phyloP scores from a whole-genome alignment of 2,797 vertebrate genomes.

The Mastacembelus armatus region DNA sequence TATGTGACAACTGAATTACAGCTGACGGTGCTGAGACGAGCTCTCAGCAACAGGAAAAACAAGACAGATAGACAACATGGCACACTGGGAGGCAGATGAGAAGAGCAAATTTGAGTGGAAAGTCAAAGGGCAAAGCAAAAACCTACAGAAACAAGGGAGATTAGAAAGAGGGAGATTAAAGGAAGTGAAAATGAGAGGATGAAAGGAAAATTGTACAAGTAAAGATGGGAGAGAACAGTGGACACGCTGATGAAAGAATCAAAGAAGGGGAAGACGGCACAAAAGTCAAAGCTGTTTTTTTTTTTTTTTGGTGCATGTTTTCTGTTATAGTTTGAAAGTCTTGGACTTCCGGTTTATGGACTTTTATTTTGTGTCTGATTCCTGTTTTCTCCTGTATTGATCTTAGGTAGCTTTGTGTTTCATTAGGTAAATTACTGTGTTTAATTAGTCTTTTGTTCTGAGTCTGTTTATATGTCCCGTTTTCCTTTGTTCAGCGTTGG shows the following conservation, averaged over 20 bases:
- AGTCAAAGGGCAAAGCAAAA: slow-evolving; percentile 46
- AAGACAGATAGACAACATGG: slow-evolving; percentile 62
- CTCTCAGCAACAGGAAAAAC: slow-evolving; percentile 63
- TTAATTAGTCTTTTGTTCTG: no score
- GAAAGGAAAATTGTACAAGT: slow-evolving; percentile 20
- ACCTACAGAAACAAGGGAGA: slow-evolving; percentile 5
- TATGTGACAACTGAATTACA: slow-evolving; percentile 79
- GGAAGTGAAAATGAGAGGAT: slow-evolving; percentile 8
- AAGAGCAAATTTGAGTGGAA: slow-evolving; percentile 34
- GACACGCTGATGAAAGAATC: slow-evolving; percentile 11
- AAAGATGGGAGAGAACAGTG: slow-evolving; percentile 6
- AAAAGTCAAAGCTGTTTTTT: not conserved
- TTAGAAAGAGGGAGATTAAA: slow-evolving; percentile 9
- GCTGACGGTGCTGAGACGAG: slow-evolving; percentile 69
- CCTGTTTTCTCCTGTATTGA: no score
- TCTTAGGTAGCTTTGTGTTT: no score
- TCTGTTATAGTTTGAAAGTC: no score
- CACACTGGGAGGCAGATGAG: slow-evolving; percentile 34
- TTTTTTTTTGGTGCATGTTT: not conserved
- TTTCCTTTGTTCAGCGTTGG: no score
- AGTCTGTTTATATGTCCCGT: no score
- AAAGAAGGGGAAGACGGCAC: slow-evolving; percentile 4
- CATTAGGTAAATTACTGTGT: no score
- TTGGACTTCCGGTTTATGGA: no score
- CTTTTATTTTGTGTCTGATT: no score